A percentile compares a stretch with the other conserved stretches of the same genome.
phyloP scores from a whole-genome alignment of 2,797 vertebrate genomes.

The Syncerus caffer region DNA sequence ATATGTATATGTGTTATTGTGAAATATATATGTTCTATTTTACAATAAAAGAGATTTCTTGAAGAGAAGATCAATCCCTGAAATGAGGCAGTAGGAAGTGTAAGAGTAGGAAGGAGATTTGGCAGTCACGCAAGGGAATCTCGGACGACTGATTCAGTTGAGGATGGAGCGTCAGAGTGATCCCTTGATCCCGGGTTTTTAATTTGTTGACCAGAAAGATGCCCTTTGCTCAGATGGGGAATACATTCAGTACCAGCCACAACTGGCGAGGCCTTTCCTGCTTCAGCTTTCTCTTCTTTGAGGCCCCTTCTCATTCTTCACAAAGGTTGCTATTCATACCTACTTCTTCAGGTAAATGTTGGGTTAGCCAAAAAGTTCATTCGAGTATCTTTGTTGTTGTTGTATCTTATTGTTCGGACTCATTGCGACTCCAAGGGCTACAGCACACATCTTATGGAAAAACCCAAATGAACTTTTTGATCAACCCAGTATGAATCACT shows the following conservation, averaged over 20 bases:
- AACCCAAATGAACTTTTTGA: not conserved
- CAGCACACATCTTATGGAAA: not conserved
- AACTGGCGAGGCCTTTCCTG: not conserved
- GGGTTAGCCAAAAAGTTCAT: not conserved
- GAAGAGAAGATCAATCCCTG: not conserved
- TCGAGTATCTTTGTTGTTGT: fast-evolving
- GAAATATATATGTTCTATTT: not conserved
- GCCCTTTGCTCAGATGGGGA: not conserved
- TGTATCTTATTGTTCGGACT: not conserved
- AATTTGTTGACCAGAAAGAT: not conserved
- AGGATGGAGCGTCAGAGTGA: not conserved
- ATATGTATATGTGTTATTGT: not conserved
- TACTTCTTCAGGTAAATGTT: not conserved
- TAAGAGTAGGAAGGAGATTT: not conserved
- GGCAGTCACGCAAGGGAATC: fast-evolving
- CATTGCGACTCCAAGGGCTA: not conserved
- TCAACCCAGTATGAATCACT: not conserved
- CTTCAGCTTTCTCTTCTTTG: not conserved
- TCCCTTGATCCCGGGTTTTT: not conserved
- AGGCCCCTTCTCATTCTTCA: not conserved
- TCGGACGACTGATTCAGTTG: too few relatives aligned
- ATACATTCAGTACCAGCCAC: not conserved
- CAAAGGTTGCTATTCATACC: not conserved
- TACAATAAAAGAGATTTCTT: not conserved
- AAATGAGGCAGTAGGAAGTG: not conserved